These are phyloP conservation scores for Lophochroa leadbeateri DNA, from an alignment of 2,113 vertebrate genomes.

Conservation along the genomic window DNA sequence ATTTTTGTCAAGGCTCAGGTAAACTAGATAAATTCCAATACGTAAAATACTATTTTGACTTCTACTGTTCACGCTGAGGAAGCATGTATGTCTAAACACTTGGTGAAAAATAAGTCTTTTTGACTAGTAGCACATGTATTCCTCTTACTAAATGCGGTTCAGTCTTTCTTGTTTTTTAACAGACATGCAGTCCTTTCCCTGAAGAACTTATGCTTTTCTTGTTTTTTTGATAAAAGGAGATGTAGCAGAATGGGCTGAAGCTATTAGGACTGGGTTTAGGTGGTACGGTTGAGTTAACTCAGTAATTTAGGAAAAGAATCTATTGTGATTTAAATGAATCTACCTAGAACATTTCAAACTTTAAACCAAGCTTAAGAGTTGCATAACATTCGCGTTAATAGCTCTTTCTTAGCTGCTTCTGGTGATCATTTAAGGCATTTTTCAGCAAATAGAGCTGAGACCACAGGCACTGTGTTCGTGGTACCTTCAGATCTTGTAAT, in stretches of 20 bases:
- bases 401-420: neutral
- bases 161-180: neutral
- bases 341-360: slow-evolving; percentile 6
- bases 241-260: neutral
- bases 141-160: neutral
- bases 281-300: neutral
- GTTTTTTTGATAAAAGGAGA: neutral
- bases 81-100: neutral
- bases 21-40: neutral
- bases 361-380: slow-evolving; percentile 30
- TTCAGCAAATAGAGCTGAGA: neutral
- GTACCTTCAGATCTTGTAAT: neutral
- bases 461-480: neutral
- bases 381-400: slow-evolving; percentile 15
- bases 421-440: neutral
- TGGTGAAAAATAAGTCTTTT: neutral
- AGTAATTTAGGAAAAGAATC: slow-evolving; percentile 1
- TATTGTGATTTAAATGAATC: neutral
- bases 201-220: neutral
- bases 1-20: neutral
- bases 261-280: neutral
- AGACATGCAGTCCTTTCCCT: neutral
- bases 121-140: neutral
- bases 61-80: neutral
- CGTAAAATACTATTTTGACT: neutral